A percentile compares a stretch with the other conserved stretches of the same genome.
These are phyloP conservation scores for Operophtera brumata DNA, from an alignment of 2,888 invertebrate species.

Conservation along the genomic window DNA sequence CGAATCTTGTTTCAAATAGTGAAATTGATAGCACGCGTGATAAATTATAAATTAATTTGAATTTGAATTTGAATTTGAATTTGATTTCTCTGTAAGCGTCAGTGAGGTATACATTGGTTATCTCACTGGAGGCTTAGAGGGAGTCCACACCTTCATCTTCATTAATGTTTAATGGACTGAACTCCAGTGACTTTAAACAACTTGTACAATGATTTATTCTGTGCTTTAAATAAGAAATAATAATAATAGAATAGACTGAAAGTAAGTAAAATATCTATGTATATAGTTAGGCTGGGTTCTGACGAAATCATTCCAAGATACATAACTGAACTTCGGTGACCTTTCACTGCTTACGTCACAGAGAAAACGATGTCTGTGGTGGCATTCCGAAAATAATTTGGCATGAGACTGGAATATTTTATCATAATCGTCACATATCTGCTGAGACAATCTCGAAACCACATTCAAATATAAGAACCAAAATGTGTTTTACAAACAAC, in stretches of 20 bases:
- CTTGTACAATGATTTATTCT: too few relatives aligned
- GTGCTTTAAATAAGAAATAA: too few relatives aligned
- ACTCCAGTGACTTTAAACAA: too few relatives aligned
- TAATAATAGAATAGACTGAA: too few relatives aligned
- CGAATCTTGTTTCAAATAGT: slow-evolving; percentile 36
- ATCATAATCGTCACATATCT: background rate
- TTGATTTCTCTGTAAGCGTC: slow-evolving; percentile 17
- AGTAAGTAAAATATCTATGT: too few relatives aligned
- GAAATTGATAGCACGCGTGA: slow-evolving; percentile 26
- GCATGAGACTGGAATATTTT: slow-evolving; percentile 17
- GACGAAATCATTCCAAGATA: slow-evolving; percentile 16
- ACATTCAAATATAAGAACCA: background rate
- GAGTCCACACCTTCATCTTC: too few relatives aligned
- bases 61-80: too few relatives aligned
- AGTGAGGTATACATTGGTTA: too few relatives aligned
- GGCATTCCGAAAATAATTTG: slow-evolving; percentile 27
- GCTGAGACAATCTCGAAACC: background rate
- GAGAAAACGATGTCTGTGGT: slow-evolving; percentile 15
- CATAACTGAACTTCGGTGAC: slow-evolving; percentile 33
- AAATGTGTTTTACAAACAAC: background rate
- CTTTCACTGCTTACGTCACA: slow-evolving; percentile 35
- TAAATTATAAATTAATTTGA: too few relatives aligned
- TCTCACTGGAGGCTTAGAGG: too few relatives aligned
- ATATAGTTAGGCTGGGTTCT: background rate
- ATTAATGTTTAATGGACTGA: too few relatives aligned